phyloP scores from a whole-genome alignment of 1,140 invertebrate genomes.

The Trachymyrmex cornetzi region DNA sequence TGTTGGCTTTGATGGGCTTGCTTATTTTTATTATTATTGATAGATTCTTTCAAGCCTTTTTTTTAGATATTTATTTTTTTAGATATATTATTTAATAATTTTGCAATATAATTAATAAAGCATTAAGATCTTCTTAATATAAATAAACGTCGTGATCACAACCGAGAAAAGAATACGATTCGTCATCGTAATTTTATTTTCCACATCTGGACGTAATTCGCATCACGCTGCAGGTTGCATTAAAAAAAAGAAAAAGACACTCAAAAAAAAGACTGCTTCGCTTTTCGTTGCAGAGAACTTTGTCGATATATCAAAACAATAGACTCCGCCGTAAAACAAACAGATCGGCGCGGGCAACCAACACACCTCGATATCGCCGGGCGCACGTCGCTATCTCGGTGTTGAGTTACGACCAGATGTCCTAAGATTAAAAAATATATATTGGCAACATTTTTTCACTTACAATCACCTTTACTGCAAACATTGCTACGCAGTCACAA shows the following conservation, averaged over 20 bases:
- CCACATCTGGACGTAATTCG: background rate
- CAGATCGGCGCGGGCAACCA: conserved; percentile 14
- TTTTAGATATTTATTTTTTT: too few relatives aligned
- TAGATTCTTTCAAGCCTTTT: too few relatives aligned
- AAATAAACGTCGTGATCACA: background rate
- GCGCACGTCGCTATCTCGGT: conserved; percentile 26
- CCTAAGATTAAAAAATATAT: conserved; percentile 13
- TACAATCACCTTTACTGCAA: too few relatives aligned
- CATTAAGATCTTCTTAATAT: background rate
- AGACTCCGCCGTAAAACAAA: conserved; percentile 32
- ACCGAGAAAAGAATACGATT: background rate
- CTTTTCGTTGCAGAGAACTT: background rate
- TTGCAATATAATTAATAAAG: background rate
- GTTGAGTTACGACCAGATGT: conserved; percentile 15
- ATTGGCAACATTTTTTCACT: too few relatives aligned
- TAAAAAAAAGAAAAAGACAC: background rate
- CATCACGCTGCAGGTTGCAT: background rate
- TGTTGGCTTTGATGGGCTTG: too few relatives aligned
- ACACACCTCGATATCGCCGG: conserved; percentile 4
- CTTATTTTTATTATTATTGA: too few relatives aligned
- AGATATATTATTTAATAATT: background rate
- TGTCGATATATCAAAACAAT: conserved; percentile 43
- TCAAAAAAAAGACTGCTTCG: background rate
- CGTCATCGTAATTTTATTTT: background rate
- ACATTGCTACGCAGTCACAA: too few relatives aligned